Evolutionary conservation across 2,888 invertebrate genomes (phyloP).

Genomic region (Cloeon dipterum): DNA sequence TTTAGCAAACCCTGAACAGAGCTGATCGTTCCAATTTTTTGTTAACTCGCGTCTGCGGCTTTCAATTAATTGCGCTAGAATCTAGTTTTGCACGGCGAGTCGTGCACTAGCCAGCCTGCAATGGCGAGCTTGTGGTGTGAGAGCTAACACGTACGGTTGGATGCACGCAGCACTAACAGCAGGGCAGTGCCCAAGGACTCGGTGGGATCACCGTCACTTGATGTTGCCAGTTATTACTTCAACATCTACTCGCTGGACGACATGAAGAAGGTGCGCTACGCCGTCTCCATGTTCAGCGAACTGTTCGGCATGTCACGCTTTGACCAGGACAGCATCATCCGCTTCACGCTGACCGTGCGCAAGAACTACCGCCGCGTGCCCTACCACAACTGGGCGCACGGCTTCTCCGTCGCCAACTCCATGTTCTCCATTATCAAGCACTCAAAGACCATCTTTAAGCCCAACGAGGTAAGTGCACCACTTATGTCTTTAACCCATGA

Average conservation of each 20-base stretch:
- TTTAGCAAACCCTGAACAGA: too few species aligned
- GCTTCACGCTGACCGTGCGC: conserved; percentile 56
- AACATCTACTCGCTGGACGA: conserved; percentile 47
- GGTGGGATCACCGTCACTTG: neutral
- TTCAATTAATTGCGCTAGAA: too few species aligned
- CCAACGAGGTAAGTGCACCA: conserved; percentile 36
- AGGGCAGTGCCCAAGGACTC: too few species aligned
- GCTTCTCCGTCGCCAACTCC: conserved; percentile 65
- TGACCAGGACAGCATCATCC: conserved; percentile 38
- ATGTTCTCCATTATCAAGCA: conserved; percentile 53
- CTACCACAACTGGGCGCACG: conserved; percentile 76
- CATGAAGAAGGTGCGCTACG: conserved; percentile 44
- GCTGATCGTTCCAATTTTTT: too few species aligned
- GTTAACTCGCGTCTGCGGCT: too few species aligned
- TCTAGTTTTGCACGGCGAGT: too few species aligned
- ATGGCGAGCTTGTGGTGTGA: too few species aligned
- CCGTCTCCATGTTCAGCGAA: conserved; percentile 52
- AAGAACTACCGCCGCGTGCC: conserved; percentile 68
- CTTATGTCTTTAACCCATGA: too few species aligned
- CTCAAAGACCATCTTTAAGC: conserved; percentile 25
- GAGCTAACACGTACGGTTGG: too few species aligned
- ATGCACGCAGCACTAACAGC: too few species aligned
- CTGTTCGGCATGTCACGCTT: conserved; percentile 42
- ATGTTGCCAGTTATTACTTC: conserved; percentile 31
- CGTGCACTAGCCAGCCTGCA: too few species aligned